These are phyloP conservation scores for Glomeris marginata DNA, from an alignment of 2,888 invertebrate species.

Conservation along the genomic window DNA sequence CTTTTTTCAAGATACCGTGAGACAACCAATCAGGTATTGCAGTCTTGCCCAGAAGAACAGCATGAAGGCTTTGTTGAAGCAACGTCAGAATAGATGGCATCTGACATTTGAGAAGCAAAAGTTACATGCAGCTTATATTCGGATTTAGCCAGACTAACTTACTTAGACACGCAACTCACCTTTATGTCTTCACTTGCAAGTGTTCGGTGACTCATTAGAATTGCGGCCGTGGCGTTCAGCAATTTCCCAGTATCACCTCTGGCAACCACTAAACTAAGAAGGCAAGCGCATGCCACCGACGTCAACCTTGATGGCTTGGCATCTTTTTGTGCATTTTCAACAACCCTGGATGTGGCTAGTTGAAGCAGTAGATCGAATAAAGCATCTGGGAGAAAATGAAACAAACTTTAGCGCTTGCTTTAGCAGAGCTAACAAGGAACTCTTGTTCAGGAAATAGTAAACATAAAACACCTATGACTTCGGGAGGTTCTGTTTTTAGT, in stretches of 20 bases:
- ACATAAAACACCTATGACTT: constrained; percentile 43
- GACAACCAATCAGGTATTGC: constrained; percentile 75
- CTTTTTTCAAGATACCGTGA: constrained; percentile 61
- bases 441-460: constrained; percentile 2
- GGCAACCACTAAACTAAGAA: constrained; percentile 81
- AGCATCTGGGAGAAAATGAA: constrained; percentile 41
- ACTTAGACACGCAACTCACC: too few species aligned
- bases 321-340: constrained; percentile 34
- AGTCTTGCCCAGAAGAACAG: constrained; percentile 68
- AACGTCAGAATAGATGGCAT: constrained; percentile 70
- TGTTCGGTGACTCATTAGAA: constrained; percentile 67
- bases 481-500: constrained; percentile 60
- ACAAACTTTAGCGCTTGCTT: constrained; percentile 1
- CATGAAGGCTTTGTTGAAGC: constrained; percentile 76
- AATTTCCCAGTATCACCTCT: constrained; percentile 84
- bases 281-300: constrained; percentile 76
- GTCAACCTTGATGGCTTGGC: constrained; percentile 50
- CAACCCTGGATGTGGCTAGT: constrained; percentile 50
- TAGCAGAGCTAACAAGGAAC: not conserved
- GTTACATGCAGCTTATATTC: too few species aligned
- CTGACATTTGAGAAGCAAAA: constrained; percentile 37
- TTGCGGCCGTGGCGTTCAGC: constrained; percentile 66
- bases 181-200: constrained; percentile 65
- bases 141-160: too few species aligned
- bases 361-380: constrained; percentile 72